phyloP scores from a whole-genome alignment of 2,113 vertebrate genomes.

The Pampusana beccarii region DNA sequence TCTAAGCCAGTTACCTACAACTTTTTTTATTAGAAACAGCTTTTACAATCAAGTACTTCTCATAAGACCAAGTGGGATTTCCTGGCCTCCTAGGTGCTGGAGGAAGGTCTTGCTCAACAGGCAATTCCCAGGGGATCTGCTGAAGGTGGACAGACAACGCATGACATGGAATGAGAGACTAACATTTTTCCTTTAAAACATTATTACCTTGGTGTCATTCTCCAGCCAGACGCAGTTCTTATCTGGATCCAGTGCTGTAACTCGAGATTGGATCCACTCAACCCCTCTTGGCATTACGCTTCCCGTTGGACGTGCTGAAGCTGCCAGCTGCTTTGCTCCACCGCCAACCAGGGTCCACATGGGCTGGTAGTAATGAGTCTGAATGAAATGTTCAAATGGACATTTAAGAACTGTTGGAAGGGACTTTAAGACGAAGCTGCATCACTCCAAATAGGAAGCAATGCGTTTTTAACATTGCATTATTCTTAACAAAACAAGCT shows the following conservation, averaged over 20 bases:
- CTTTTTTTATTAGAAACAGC: background rate
- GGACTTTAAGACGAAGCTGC: background rate
- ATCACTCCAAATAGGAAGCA: background rate
- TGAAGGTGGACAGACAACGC: background rate
- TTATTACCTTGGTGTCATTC: slow-evolving; percentile 80
- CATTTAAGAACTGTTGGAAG: background rate
- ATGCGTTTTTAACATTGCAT: background rate
- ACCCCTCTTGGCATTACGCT: slow-evolving; percentile 89
- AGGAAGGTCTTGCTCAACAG: background rate
- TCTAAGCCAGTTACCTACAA: background rate
- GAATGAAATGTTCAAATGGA: background rate
- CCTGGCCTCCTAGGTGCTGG: background rate
- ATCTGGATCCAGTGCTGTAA: slow-evolving; percentile 86
- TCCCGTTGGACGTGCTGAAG: slow-evolving; percentile 80
- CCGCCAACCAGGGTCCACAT: slow-evolving; percentile 96
- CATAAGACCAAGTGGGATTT: background rate
- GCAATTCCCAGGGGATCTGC: background rate
- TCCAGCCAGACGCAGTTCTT: slow-evolving; percentile 84
- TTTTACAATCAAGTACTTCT: background rate
- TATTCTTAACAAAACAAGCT: background rate
- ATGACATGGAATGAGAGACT: background rate
- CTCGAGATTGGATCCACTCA: slow-evolving; percentile 89
- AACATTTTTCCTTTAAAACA: background rate
- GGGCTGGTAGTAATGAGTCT: slow-evolving; percentile 96
- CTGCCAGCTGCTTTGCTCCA: slow-evolving; percentile 84